Evolutionary conservation across 2,888 invertebrate species (phyloP), one percentile per base, ranked within the genome.

Genomic region (Heliconius ismenius): DNA sequence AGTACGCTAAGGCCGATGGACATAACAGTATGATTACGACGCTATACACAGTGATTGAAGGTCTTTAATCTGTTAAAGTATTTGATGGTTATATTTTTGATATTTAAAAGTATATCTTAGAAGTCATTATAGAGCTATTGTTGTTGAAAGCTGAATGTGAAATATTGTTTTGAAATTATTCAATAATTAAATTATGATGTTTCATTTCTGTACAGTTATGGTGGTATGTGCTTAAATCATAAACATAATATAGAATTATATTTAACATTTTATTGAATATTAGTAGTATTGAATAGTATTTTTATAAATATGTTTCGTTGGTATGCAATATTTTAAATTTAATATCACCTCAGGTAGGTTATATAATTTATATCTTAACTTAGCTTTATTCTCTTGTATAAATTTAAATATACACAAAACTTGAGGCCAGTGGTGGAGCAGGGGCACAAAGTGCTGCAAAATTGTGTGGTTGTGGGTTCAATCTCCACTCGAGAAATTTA

Each of bases 21-120:
- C 95, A 96, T 83, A 96, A 96, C 82, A 96, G 96, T 86, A 95
- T 98, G 87, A 96, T 97, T 73, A 95, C 96, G 54, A 97, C 97
- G 0, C 92, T 98, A 76, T 94, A 96, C 69, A 96, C 96, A 77
- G 97, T 97, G 36, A 94, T 98, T 84, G 96, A 97, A 91, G 96
- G 97, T 97, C 91, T 84, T 91, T 82, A 75, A 26, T 24, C 10
- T 62, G 39, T 62, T 24, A 28, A 39, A 62, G 26, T 73, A 26
- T 62, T 73, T 60, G 32, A 58, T 60, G 24, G 24, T 6, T 24
- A 28, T 28, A 69, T 21, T 32, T 21, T 54, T 54, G 58, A 32
- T 36, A 28, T n/a, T 54, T 21, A 58, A 70, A 39, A 67, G n/a
- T 43, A 24, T 39, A 67, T 67, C 26, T 67, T 39, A 39, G 24